phyloP scores from a whole-genome alignment of 2,888 invertebrate species.

The Himalopsyche tibetana region DNA sequence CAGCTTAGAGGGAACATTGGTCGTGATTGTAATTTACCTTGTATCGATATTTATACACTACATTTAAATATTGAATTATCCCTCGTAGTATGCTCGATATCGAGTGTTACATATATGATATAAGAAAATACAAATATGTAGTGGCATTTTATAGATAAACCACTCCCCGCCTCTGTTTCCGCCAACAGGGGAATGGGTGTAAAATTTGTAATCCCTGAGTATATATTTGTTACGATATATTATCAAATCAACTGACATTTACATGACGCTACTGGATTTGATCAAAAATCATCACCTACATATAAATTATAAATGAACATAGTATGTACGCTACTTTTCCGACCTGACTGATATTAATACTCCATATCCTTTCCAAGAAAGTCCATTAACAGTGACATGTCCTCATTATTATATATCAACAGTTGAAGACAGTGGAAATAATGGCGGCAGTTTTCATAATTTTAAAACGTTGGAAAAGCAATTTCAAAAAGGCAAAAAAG shows the following conservation, averaged over 20 bases:
- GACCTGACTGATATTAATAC: neutral
- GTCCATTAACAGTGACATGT: no score
- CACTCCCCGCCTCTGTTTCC: neutral
- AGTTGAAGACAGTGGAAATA: no score
- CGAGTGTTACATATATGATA: neutral
- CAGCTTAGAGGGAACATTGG: no score
- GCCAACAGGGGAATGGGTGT: neutral
- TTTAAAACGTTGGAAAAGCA: no score
- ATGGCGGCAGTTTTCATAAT: no score
- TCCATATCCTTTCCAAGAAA: no score
- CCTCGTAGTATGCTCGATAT: neutral
- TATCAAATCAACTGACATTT: slow-evolving; percentile 24
- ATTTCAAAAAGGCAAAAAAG: no score
- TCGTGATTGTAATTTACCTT: no score
- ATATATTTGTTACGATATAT: neutral
- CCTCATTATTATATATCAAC: no score
- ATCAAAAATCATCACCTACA: slow-evolving; percentile 13
- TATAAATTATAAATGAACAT: neutral
- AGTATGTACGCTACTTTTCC: neutral
- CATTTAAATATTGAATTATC: neutral
- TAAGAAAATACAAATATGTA: neutral
- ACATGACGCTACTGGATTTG: neutral
- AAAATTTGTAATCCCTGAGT: slow-evolving; percentile 37
- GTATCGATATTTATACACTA: neutral
- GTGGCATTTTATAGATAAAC: neutral